Conservation (phyloP, 1,140 invertebrate species). For the Ganaspis sp. region DNA sequence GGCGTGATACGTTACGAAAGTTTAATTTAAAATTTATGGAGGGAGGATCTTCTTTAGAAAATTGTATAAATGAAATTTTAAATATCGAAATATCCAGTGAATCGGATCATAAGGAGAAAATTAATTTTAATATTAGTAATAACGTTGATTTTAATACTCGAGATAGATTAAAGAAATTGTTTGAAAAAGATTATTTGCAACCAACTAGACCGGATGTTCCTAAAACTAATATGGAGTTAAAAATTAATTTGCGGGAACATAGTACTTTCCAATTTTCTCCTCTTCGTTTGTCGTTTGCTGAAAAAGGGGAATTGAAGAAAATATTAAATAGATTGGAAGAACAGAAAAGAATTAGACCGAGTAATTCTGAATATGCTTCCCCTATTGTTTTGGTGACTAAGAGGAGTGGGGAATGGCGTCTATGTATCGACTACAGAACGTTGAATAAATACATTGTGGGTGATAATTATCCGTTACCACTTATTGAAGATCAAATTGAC, state of each 20-base stretch:
- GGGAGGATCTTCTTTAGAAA: no score
- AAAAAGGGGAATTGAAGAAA: background rate
- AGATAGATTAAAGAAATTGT: no score
- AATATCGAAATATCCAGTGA: no score
- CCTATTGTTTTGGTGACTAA: constrained; percentile 38
- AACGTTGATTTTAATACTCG: no score
- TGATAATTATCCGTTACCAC: constrained; percentile 75
- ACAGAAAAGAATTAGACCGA: background rate
- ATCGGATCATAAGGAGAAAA: no score
- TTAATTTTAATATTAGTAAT: no score
- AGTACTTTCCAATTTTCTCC: constrained; percentile 32
- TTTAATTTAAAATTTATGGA: no score
- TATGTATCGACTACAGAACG: constrained; percentile 66
- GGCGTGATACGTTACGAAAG: no score
- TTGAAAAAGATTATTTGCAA: background rate
- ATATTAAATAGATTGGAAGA: background rate
- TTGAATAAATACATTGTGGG: constrained; percentile 72
- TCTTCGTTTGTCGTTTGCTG: background rate
- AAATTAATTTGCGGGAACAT: constrained; percentile 4
- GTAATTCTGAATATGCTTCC: constrained; percentile 14
- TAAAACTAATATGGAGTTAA: constrained; percentile 27
- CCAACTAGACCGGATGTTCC: background rate
- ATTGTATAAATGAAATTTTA: no score
- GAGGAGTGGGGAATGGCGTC: constrained; percentile 54
- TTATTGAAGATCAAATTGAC: constrained; percentile 55